These are phyloP conservation scores for Noctilio leporinus DNA, from an alignment of 2,113 vertebrate genomes.

Conservation along the genomic window DNA sequence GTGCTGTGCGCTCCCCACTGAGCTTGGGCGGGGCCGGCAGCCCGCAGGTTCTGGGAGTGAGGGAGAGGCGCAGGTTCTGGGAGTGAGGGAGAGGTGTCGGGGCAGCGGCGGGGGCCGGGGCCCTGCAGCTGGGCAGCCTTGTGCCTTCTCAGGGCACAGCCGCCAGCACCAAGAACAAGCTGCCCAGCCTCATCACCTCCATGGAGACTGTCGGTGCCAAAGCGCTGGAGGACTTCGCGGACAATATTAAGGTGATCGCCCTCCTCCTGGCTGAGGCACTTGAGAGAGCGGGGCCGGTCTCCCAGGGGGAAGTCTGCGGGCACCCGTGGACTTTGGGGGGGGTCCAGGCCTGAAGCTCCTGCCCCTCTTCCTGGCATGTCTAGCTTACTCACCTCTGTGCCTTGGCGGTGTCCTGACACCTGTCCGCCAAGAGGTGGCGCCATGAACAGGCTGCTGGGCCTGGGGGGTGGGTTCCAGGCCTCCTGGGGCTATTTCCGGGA, in stretches of 20 bases:
- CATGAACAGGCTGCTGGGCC: fast-evolving
- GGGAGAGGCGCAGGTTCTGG: neutral
- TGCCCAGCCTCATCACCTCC: constrained; percentile 94
- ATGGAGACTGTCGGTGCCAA: constrained; percentile 97
- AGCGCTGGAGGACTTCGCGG: constrained; percentile 96
- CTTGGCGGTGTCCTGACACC: neutral
- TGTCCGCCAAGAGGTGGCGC: neutral
- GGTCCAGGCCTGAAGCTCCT: neutral
- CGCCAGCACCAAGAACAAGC: constrained; percentile 98
- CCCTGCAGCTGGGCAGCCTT: fast-evolving
- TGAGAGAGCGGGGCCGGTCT: neutral
- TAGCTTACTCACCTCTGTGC: neutral
- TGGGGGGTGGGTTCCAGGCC: neutral
- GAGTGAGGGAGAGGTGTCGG: neutral
- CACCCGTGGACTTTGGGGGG: neutral
- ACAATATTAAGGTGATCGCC: constrained; percentile 93
- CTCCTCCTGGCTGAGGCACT: fast-evolving
- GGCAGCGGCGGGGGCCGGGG: too few species aligned
- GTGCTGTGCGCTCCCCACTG: too few species aligned
- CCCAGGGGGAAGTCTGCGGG: fast-evolving
- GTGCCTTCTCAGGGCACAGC: constrained; percentile 88
- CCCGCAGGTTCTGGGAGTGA: neutral
- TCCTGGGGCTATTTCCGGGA: neutral
- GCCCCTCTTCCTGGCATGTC: neutral
- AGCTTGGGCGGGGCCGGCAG: too few species aligned